A percentile compares a stretch with the other conserved stretches of the same genome.
Conservation (phyloP, 2,113 vertebrate genomes). For the Ovibos moschatus region DNA sequence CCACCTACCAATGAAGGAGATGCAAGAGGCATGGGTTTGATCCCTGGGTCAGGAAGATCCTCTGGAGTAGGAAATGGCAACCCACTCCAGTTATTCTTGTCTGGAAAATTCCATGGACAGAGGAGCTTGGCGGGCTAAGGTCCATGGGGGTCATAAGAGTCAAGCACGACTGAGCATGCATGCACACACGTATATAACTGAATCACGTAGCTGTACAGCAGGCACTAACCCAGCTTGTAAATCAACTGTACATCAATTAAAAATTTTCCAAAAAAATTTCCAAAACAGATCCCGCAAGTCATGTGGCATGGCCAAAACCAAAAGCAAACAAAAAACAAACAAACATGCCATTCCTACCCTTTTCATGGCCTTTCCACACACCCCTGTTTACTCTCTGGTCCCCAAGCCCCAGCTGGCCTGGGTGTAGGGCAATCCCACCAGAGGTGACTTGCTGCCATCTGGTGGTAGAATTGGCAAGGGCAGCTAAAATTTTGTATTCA, state of each 20-base stretch:
- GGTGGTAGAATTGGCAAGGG: background rate
- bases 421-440: background rate
- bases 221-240: background rate
- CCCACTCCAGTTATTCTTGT: background rate
- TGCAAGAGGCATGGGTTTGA: background rate
- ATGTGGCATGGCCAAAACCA: background rate
- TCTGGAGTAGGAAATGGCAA: background rate
- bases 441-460: slow-evolving; percentile 34
- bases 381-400: fast-evolving
- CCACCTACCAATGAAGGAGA: background rate
- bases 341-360: background rate
- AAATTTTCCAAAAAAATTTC: background rate
- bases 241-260: background rate
- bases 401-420: fast-evolving
- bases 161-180: background rate
- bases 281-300: background rate
- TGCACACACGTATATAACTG: background rate
- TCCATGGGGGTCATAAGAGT: background rate
- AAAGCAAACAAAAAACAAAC: background rate
- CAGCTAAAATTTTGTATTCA: background rate
- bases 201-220: background rate
- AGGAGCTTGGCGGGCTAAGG: background rate
- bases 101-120: background rate
- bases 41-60: background rate
- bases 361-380: background rate